These are phyloP conservation scores for Myodes glareolus DNA, from an alignment of 2,113 vertebrate genomes.

Conservation along the genomic window DNA sequence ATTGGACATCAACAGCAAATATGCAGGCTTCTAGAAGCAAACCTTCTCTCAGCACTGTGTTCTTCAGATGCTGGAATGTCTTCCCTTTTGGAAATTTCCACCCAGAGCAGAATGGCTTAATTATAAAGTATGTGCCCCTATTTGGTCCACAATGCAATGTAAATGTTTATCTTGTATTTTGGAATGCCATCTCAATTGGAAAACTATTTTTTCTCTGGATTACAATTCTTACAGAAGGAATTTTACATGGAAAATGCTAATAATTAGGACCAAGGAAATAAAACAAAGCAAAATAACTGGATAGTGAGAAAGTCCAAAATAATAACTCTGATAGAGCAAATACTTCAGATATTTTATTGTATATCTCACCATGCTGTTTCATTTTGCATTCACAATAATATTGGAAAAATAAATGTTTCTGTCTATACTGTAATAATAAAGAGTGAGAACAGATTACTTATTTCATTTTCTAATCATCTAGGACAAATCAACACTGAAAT, in stretches of 20 bases:
- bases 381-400: neutral
- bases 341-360: neutral
- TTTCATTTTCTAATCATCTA: conserved; percentile 6
- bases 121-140: neutral
- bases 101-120: neutral
- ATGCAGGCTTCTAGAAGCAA: neutral
- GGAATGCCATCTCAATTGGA: neutral
- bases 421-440: neutral
- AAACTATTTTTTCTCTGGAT: neutral
- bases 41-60: neutral
- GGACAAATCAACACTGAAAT: conserved; percentile 4
- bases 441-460: neutral
- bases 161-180: neutral
- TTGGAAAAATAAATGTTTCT: conserved; percentile 19
- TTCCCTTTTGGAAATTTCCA: neutral
- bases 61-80: neutral
- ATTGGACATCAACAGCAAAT: neutral
- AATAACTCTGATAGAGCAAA: neutral
- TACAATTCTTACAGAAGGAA: neutral
- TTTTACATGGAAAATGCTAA: neutral
- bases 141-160: neutral
- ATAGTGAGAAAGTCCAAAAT: neutral
- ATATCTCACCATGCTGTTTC: neutral
- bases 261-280: neutral
- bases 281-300: neutral